phyloP scores from a whole-genome alignment of 2,113 vertebrate species.

The Sorex araneus region DNA sequence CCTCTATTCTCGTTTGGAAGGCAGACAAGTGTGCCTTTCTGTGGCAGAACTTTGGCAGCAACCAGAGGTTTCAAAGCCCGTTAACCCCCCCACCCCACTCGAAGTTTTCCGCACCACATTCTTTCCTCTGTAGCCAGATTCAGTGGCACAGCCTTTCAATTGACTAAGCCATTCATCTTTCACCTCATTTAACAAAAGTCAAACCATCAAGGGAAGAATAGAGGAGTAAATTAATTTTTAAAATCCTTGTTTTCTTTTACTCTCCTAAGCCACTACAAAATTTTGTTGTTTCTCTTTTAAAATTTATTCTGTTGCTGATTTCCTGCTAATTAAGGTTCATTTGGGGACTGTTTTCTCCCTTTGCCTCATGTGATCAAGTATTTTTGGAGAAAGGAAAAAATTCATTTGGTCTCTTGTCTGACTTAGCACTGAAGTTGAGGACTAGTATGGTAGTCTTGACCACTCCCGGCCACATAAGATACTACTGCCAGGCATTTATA shows the following conservation, averaged over 20 bases:
- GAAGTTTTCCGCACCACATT: neutral
- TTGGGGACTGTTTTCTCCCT: neutral
- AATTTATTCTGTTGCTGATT: neutral
- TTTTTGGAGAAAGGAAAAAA: neutral
- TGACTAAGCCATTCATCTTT: neutral
- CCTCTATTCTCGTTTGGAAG: conserved; percentile 48
- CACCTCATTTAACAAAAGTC: conserved; percentile 31
- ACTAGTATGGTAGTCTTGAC: neutral
- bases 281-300: conserved; percentile 42
- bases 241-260: neutral
- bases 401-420: neutral
- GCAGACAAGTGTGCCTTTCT: conserved; percentile 32
- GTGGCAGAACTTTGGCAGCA: conserved; percentile 27
- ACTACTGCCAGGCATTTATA: neutral
- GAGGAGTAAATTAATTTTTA: neutral
- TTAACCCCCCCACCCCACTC: conserved; percentile 9
- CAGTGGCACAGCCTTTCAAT: neutral
- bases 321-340: neutral
- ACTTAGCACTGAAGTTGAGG: neutral
- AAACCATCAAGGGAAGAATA: neutral
- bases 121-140: neutral
- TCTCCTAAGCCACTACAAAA: conserved; percentile 10
- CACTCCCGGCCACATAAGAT: neutral
- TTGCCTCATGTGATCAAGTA: conserved; percentile 8
- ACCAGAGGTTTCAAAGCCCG: conserved; percentile 24